A percentile compares a stretch with the other conserved stretches of the same genome.
Conservation (phyloP, 2,888 invertebrate species). For the Sthenelais limicola region DNA sequence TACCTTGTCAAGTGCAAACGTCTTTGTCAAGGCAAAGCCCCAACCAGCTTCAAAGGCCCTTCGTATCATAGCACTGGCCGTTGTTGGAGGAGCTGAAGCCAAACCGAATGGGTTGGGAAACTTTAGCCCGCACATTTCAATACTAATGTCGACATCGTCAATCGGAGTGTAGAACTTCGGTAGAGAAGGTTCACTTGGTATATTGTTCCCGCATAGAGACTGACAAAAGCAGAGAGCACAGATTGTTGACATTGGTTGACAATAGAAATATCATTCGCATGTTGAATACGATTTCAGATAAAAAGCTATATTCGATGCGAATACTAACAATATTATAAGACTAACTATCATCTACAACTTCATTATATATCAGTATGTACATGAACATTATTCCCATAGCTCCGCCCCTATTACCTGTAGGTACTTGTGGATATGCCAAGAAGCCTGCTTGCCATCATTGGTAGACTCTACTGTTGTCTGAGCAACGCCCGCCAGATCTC, state of each 20-base stretch:
- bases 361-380: not conserved
- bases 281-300: too few relatives aligned
- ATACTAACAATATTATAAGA: too few relatives aligned
- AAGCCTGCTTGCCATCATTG: slow-evolving; percentile 98
- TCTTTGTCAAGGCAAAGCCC: slow-evolving; percentile 98
- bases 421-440: slow-evolving; percentile 94
- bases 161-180: slow-evolving; percentile 94
- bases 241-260: too few relatives aligned
- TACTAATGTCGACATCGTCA: slow-evolving; percentile 93
- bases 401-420: slow-evolving; percentile 90
- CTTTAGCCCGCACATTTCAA: slow-evolving; percentile 92
- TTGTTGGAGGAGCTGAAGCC: slow-evolving; percentile 97
- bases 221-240: too few relatives aligned
- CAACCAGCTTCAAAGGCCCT: slow-evolving; percentile 96
- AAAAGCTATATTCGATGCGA: too few relatives aligned
- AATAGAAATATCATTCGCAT: too few relatives aligned
- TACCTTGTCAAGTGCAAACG: slow-evolving; percentile 94
- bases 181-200: slow-evolving; percentile 80
- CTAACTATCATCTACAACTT: too few relatives aligned
- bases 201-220: slow-evolving; percentile 60
- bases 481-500: slow-evolving; percentile 93
- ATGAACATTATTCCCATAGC: too few relatives aligned
- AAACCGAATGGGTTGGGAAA: slow-evolving; percentile 98
- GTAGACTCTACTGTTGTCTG: slow-evolving; percentile 99
- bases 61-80: slow-evolving; percentile 94